These are phyloP conservation scores for Diabrotica virgifera DNA, from an alignment of 1,140 invertebrate genomes.

Conservation along the genomic window DNA sequence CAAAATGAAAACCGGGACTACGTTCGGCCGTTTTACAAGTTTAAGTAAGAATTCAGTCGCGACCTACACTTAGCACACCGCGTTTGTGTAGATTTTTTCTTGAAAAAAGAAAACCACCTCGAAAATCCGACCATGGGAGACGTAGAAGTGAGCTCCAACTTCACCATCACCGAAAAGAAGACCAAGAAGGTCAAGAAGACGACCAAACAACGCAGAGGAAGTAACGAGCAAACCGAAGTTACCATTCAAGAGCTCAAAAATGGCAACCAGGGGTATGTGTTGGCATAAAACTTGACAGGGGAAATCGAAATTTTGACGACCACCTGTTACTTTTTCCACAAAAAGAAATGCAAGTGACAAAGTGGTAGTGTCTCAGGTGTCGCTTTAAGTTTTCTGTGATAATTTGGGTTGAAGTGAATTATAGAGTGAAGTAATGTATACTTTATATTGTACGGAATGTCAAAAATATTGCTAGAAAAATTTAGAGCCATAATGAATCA, in stretches of 20 bases:
- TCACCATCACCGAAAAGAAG: slow-evolving; percentile 78
- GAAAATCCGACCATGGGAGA: slow-evolving; percentile 65
- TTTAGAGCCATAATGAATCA: no score
- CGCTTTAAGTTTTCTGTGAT: slow-evolving; percentile 2
- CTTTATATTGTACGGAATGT: no score
- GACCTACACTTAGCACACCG: slow-evolving; percentile 30
- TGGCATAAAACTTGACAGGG: slow-evolving; percentile 45
- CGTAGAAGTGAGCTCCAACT: slow-evolving; percentile 81
- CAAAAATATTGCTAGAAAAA: no score
- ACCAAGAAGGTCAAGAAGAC: slow-evolving; percentile 87
- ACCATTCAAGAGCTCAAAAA: slow-evolving; percentile 73
- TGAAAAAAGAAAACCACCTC: background rate
- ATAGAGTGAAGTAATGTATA: no score
- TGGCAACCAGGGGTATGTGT: slow-evolving; percentile 78
- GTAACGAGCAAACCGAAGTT: slow-evolving; percentile 67
- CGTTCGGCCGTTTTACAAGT: slow-evolving; percentile 39
- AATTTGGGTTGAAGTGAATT: background rate
- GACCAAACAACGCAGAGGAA: slow-evolving; percentile 72
- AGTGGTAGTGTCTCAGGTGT: slow-evolving; percentile 15
- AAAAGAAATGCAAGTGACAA: slow-evolving; percentile 25
- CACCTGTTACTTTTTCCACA: slow-evolving; percentile 5
- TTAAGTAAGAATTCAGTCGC: slow-evolving; percentile 42
- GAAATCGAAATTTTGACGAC: background rate
- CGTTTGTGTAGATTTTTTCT: slow-evolving; percentile 27
- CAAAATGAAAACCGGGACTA: slow-evolving; percentile 34